Percentiles rank a stretch among this genome's conserved stretches.
Conservation (phyloP, 2,113 vertebrate genomes). For the Oncorhynchus masou region DNA sequence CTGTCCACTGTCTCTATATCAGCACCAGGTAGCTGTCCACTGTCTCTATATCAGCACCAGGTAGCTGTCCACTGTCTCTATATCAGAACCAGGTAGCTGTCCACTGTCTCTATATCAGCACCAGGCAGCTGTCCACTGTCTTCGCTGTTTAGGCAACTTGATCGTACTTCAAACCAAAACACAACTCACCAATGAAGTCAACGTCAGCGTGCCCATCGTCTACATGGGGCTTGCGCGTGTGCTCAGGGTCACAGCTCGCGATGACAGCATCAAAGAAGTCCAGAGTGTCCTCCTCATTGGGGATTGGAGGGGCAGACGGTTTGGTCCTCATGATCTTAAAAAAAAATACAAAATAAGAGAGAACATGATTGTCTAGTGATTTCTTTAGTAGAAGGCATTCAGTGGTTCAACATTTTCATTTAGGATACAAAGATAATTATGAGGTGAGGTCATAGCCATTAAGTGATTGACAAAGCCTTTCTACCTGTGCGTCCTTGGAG, state of each 20-base stretch:
- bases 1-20: too few species aligned
- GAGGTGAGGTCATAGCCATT: neutral
- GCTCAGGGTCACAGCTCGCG: slow-evolving; percentile 85
- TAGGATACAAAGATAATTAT: neutral
- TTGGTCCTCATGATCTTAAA: slow-evolving; percentile 52
- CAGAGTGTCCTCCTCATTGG: slow-evolving; percentile 83
- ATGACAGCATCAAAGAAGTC: slow-evolving; percentile 90
- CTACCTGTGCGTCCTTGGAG: slow-evolving; percentile 56
- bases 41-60: too few species aligned
- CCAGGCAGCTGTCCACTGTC: too few species aligned
- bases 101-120: too few species aligned
- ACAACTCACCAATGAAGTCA: slow-evolving; percentile 86
- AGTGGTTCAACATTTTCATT: neutral
- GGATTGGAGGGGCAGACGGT: slow-evolving; percentile 58
- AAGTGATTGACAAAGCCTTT: neutral
- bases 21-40: too few species aligned
- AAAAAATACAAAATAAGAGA: neutral
- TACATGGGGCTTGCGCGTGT: slow-evolving; percentile 61
- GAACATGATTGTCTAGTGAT: neutral
- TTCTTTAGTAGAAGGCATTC: neutral
- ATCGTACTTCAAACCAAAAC: neutral
- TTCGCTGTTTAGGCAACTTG: too few species aligned
- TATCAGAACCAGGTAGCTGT: too few species aligned
- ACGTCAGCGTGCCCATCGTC: slow-evolving; percentile 83
- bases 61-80: too few species aligned